phyloP scores from a whole-genome alignment of 2,888 invertebrate species.

The Xestia xanthographa region DNA sequence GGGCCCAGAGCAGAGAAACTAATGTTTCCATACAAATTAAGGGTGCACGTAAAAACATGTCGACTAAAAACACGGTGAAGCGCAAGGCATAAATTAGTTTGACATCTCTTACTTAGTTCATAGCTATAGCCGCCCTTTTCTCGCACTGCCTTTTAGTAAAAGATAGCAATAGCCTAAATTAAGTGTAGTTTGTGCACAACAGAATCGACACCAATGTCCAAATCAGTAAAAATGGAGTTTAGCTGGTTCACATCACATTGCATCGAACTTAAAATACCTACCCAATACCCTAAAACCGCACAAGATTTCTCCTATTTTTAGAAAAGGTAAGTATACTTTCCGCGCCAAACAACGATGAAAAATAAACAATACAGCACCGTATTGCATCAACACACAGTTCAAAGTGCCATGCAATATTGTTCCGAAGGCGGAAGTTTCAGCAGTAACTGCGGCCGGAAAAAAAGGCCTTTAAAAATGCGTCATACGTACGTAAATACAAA shows the following conservation, averaged over 20 bases:
- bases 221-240: neutral
- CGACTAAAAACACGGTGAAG: too few relatives aligned
- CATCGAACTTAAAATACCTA: neutral
- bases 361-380: slow-evolving; percentile 11
- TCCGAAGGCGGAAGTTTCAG: slow-evolving; percentile 19
- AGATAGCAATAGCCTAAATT: too few relatives aligned
- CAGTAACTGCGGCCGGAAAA: slow-evolving; percentile 21
- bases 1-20: too few relatives aligned
- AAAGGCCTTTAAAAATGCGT: slow-evolving; percentile 40
- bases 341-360: slow-evolving; percentile 8
- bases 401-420: slow-evolving; percentile 40
- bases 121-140: too few relatives aligned
- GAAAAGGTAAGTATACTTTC: neutral
- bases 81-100: too few relatives aligned
- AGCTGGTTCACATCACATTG: neutral
- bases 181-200: too few relatives aligned
- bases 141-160: too few relatives aligned
- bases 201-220: too few relatives aligned
- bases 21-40: too few relatives aligned
- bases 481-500: slow-evolving; percentile 56
- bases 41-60: too few relatives aligned
- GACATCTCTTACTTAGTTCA: too few relatives aligned
- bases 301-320: slow-evolving; percentile 1
- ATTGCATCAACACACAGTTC: slow-evolving; percentile 40
- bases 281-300: neutral